These are phyloP conservation scores for Gryllus bimaculatus DNA, from an alignment of 1,140 invertebrate genomes.

Conservation along the genomic window DNA sequence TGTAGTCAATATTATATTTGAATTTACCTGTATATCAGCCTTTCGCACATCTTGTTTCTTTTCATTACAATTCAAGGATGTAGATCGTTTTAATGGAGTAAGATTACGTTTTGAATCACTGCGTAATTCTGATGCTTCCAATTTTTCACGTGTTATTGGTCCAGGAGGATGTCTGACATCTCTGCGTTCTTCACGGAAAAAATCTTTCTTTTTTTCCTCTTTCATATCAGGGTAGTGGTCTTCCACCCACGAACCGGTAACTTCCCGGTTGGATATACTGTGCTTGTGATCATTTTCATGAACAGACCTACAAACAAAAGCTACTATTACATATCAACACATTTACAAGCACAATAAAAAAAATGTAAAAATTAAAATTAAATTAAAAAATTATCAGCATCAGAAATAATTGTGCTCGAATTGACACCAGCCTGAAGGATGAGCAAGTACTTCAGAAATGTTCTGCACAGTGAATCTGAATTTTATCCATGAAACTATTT, in stretches of 20 bases:
- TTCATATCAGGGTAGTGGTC: slow-evolving; percentile 17
- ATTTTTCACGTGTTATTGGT: slow-evolving; percentile 50
- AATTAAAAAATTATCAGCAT: too few relatives aligned
- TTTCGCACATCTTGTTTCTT: slow-evolving; percentile 20
- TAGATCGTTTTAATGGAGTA: slow-evolving; percentile 41
- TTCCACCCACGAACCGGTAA: slow-evolving; percentile 20
- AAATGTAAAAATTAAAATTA: too few relatives aligned
- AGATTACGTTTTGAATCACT: slow-evolving; percentile 42
- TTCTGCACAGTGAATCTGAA: too few relatives aligned
- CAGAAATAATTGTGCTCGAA: too few relatives aligned
- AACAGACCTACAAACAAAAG: background rate
- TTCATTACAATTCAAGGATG: slow-evolving; percentile 8
- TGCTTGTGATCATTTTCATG: slow-evolving; percentile 13
- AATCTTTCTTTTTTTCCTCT: slow-evolving; percentile 33
- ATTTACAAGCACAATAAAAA: too few relatives aligned
- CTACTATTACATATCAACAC: background rate
- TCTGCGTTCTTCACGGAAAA: slow-evolving; percentile 30
- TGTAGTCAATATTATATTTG: too few relatives aligned
- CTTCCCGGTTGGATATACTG: slow-evolving; percentile 9
- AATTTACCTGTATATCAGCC: slow-evolving; percentile 19
- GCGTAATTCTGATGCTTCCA: slow-evolving; percentile 48
- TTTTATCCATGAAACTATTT: too few relatives aligned
- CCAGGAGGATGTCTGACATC: slow-evolving; percentile 38
- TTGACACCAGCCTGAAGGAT: too few relatives aligned
- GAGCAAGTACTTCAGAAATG: too few relatives aligned